Evolutionary conservation across 2,888 invertebrate species (phyloP), one percentile per base, ranked within the genome.

Genomic region (Cremastobaeus sp.): DNA sequence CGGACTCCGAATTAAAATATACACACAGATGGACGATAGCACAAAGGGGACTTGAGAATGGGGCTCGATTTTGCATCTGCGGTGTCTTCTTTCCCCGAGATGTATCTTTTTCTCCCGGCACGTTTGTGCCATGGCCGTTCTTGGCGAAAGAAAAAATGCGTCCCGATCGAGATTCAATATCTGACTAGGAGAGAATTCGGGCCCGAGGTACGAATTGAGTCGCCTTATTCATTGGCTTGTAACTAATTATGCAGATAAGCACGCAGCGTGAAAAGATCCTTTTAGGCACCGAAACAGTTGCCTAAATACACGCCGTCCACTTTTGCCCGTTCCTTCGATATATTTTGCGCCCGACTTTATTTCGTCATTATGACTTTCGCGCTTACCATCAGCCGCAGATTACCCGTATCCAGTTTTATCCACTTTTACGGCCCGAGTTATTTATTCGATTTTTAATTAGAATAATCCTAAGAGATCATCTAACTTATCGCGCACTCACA

Each of bases 241-340:
- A 82, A 83, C 82, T 84, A 84, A 84, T 82, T 84, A 84, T 82
- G 79, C 80, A 81, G 83, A 84, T 83, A 84, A 83, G 78, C 74
- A 60, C 45, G 77, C 76, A 71, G 77, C 77, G 77, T 76, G 66
- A 78, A 78, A 77, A 83, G 76, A 70, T 76, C 79, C 74, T 79
- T 78, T 77, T 70, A 81, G 81, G 80, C 80, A 82, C 74, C 76
- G 74, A 59, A 55, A 70, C 73, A 55, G 64, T 74, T 76, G 76
- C n/a, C n/a, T n/a, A n/a, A n/a, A n/a, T n/a, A n/a, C 73, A 62
- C 76, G 73, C 68, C 57, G 69, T 76, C 70, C 68, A 75, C 37
- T 52, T 47, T 73, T 71, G 72, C 74, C 74, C 65, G 69, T 57
- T 54, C 32, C 17, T 54, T 59, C 12, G 50, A 45, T 59, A 12